Percentiles rank a stretch among this genome's conserved stretches.
Conservation (phyloP, 2,797 vertebrate genomes). For the Pseudocheirus occidentalis region DNA sequence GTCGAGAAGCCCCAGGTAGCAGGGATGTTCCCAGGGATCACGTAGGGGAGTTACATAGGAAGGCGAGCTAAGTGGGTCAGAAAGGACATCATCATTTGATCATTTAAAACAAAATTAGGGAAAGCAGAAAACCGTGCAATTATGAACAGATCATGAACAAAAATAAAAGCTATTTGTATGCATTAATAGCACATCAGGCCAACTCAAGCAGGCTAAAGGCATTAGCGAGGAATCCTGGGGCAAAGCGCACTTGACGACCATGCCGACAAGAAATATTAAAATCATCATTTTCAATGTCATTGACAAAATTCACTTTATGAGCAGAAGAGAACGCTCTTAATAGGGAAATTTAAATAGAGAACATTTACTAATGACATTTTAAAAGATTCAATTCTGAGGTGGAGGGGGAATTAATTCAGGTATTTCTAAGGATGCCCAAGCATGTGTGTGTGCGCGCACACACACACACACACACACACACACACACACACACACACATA, state of each 20-base stretch:
- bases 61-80: slow-evolving; percentile 76
- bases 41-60: fast-evolving
- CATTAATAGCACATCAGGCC: slow-evolving; percentile 84
- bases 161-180: slow-evolving; percentile 85
- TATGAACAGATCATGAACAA: slow-evolving; percentile 81
- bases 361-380: neutral
- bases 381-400: neutral
- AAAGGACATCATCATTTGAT: slow-evolving; percentile 63
- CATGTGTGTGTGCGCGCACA: fast-evolving
- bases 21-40: neutral
- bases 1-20: neutral
- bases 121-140: slow-evolving; percentile 77
- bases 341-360: neutral
- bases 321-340: slow-evolving; percentile 54
- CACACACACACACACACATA: neutral
- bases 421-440: fast-evolving
- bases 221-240: slow-evolving; percentile 85
- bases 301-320: slow-evolving; percentile 83
- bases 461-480: neutral
- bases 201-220: slow-evolving; percentile 84
- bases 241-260: slow-evolving; percentile 75
- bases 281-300: slow-evolving; percentile 84
- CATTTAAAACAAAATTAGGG: slow-evolving; percentile 63
- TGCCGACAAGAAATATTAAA: slow-evolving; percentile 80
- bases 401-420: neutral